Evolutionary conservation across 2,797 vertebrate genomes (phyloP), one percentile per base, ranked within the genome.

Genomic region (Xerus rutilus): DNA sequence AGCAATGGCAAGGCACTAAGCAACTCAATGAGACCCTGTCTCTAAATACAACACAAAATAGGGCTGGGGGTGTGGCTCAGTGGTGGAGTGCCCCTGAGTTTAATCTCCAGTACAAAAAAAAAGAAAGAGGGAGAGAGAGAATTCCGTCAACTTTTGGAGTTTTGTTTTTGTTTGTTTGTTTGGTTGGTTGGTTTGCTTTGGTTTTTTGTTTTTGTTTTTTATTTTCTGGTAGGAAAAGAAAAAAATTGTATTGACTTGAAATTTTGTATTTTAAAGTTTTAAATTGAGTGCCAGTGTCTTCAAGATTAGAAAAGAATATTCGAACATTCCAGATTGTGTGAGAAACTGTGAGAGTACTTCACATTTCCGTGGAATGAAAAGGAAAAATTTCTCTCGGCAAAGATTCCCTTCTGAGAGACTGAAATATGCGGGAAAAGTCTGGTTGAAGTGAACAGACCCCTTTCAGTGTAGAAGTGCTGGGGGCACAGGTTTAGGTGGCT

Each of bases 271-370:
- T 91, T 69, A 73, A 93, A 83, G 45, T 84, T 97, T 65, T 94
- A 81, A 95, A 94, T 65, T 84, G 70, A 95, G 86, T 70, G 39
- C 52, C 62, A 5, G 25, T 74, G 43, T 83, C 92, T 95, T 89
- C 64, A 69, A 93, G 93, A 89, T 69, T 81, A 94, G 62, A 47
- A 49, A 96, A 92, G 79, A 95, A 84, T 95, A 76, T 92, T 86
- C 82, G 20, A 76, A 67, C 20, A 78, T 72, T 45, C 39, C 45
- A 94, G 77, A 87, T 91, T 91, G 4, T 89, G 28, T 59, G 54
- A 97, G 79, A 49, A 47, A 20, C 2, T 62, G 28, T 73, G 52
- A 64, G 74, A 90, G 47, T 73, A 91, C 93, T 93, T 91, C 89
- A 84, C 65, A 94, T 64, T 76, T 94, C 17, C 59, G 30, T 57